A percentile compares a stretch with the other conserved stretches of the same genome.
These are phyloP conservation scores for Drosophila kanapiae DNA, from an alignment of 1,140 invertebrate species.

Conservation along the genomic window DNA sequence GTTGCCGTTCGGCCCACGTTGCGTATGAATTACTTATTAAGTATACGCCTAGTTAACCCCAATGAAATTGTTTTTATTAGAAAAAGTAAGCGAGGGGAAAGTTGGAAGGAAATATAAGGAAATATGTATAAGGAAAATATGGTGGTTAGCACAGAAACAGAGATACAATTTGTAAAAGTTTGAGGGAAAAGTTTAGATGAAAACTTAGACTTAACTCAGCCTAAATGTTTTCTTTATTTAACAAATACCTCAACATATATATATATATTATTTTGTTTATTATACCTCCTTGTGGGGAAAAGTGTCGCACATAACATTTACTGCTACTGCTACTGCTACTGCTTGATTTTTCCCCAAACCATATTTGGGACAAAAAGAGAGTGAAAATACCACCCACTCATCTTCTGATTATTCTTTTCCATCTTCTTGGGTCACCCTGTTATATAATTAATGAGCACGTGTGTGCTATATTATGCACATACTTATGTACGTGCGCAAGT, in stretches of 20 bases:
- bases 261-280: too few relatives aligned
- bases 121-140: background rate
- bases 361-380: background rate
- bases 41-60: constrained; percentile 54
- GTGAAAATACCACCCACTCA: background rate
- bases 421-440: constrained; percentile 22
- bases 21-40: constrained; percentile 67
- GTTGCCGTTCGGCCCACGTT: constrained; percentile 18
- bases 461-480: constrained; percentile 26
- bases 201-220: background rate
- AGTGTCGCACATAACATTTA: background rate
- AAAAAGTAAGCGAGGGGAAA: background rate
- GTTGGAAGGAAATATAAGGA: background rate
- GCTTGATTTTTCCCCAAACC: background rate
- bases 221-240: too few relatives aligned
- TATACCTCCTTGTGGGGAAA: too few relatives aligned
- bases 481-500: constrained; percentile 1
- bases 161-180: background rate
- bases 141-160: background rate
- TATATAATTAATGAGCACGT: constrained; percentile 64
- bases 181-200: background rate
- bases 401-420: constrained; percentile 4
- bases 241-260: too few relatives aligned
- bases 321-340: background rate
- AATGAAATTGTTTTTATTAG: constrained; percentile 21